Evolutionary conservation across 2,113 vertebrate genomes (phyloP), one percentile per base, ranked within the genome.

Genomic region (Scatophagus argus): DNA sequence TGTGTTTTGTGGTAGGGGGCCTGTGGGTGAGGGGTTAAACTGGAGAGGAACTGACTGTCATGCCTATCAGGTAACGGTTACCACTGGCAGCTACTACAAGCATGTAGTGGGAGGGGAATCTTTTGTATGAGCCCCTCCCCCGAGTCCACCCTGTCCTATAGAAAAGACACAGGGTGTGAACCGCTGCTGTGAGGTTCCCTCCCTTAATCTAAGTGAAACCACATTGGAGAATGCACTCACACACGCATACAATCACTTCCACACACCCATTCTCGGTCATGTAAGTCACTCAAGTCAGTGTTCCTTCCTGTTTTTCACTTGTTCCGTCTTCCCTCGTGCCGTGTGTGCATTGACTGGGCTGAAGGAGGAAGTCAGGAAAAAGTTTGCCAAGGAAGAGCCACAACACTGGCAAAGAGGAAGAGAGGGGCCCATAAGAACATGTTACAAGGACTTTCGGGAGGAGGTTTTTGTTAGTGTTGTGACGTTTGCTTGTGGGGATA

Each of bases 281-380:
- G 81, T 71, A 81, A 90, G 82, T 92, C 46, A 69, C 66, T 86
- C 64, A 70, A 89, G 76, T 90, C 86, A 83, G 81, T 49, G 62
- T 80, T 86, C 47, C 90, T 91, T 92, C 93, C 93, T 93, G 91
- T 93, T 93, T 92, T 92, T 81, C 87, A 47, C 49, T 68, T 82
- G 84, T 92, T 90, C 87, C 82, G 82, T 84, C 67, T 89, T 83
- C 84, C 87, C 71, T 41, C n/a, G 31, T 81, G 46, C 80, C 38
- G 32, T 84, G 79, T 74, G 81, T 87, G 79, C 51, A 52, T n/a
- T 43, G 84, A 77, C 70, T 32, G 39, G 67, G 58, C 77, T 27
- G 43, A 77, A 27, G 51, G 64, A 87, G 85, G 84, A 91, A 93
- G 77, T 86, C 23, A 31, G 74, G 34, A 8, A 71, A 59, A 82